Evolutionary conservation across 2,113 vertebrate species (phyloP).

Genomic region (Mesembrinibis cayennensis): DNA sequence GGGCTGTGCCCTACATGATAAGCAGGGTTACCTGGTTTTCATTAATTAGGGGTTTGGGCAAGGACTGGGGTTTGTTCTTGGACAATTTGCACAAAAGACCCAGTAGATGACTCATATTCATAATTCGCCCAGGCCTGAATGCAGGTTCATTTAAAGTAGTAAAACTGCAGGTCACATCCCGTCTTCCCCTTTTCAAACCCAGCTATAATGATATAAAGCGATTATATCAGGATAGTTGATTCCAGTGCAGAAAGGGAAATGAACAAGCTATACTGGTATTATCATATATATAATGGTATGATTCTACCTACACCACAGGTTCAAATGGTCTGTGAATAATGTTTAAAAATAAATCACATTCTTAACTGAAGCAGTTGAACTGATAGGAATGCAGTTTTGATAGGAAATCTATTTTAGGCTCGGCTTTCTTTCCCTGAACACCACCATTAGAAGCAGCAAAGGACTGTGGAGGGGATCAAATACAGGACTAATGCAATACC

Average conservation of each 20-base stretch:
- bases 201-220: not conserved
- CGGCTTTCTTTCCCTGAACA: not conserved
- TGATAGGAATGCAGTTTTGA: conserved; percentile 1
- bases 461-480: not conserved
- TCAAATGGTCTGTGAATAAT: not conserved
- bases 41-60: conserved; percentile 31
- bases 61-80: conserved; percentile 7
- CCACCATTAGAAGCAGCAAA: not conserved
- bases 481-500: not conserved
- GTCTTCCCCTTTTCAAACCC: not conserved
- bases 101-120: not conserved
- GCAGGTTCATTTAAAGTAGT: not conserved
- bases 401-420: not conserved
- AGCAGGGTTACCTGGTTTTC: conserved; percentile 24
- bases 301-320: not conserved
- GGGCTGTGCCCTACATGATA: conserved; percentile 5
- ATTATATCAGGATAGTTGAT: not conserved
- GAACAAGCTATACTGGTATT: not conserved
- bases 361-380: not conserved
- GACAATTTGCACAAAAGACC: not conserved
- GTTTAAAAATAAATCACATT: conserved; percentile 14
- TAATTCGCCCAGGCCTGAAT: conserved; percentile 7
- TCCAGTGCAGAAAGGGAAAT: not conserved
- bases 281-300: not conserved
- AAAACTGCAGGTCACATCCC: not conserved